Conservation (phyloP, 2,888 invertebrate species). For the Theretra japonica region DNA sequence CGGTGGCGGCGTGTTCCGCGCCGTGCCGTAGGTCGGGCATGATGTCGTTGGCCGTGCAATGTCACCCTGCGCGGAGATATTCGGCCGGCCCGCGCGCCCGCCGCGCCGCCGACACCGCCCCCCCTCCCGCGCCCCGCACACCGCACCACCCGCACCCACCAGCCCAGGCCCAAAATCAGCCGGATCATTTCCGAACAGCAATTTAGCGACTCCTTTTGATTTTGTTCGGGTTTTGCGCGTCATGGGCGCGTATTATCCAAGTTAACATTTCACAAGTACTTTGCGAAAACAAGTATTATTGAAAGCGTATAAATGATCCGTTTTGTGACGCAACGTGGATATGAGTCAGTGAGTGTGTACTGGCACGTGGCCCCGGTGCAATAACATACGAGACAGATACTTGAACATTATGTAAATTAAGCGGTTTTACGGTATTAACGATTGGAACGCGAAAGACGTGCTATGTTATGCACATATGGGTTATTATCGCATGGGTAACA, state of each 20-base stretch:
- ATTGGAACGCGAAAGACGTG: constrained; percentile 11
- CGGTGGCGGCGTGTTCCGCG: constrained; percentile 52
- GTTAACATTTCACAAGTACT: not conserved
- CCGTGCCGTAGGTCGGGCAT: constrained; percentile 78
- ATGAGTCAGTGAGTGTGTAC: constrained; percentile 2
- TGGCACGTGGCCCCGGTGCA: not conserved
- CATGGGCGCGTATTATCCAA: not conserved
- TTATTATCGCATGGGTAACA: constrained; percentile 9
- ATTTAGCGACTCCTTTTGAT: constrained; percentile 55
- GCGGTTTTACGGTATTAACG: constrained; percentile 5
- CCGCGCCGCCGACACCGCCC: constrained; percentile 44
- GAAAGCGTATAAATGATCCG: not conserved
- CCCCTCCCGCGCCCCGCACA: constrained; percentile 43
- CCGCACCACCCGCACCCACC: constrained; percentile 40
- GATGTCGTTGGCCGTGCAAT: constrained; percentile 79
- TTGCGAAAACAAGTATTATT: not conserved
- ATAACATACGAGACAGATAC: constrained; percentile 17
- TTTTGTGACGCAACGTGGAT: constrained; percentile 12
- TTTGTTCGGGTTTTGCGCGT: constrained; percentile 39
- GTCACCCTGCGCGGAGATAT: constrained; percentile 77
- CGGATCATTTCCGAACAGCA: constrained; percentile 70
- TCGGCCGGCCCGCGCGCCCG: constrained; percentile 56
- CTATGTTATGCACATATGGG: not conserved
- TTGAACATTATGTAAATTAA: constrained; percentile 20
- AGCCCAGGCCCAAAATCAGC: constrained; percentile 46